Conservation (phyloP, 2,888 invertebrate species). For the Drosophila picticornis region DNA sequence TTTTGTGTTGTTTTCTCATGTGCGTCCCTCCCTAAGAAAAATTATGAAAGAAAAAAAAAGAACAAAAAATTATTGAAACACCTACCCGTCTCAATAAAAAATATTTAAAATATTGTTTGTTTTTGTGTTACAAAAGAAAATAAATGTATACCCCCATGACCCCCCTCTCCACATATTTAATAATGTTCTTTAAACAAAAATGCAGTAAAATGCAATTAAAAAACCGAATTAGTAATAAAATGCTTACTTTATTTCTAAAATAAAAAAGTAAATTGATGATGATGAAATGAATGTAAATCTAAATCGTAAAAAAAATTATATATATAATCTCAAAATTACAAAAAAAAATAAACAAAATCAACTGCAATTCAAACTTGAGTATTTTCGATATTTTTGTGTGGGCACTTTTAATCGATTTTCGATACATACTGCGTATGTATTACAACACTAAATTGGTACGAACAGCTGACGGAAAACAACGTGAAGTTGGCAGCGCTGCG, state of each 20-base stretch:
- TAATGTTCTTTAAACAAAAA: conserved; percentile 73
- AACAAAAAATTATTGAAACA: conserved; percentile 3
- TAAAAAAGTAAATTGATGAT: conserved; percentile 78
- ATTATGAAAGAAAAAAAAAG: conserved; percentile 8
- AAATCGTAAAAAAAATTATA: conserved; percentile 73
- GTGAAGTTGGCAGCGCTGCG: conserved; percentile 68
- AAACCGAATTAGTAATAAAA: conserved; percentile 74
- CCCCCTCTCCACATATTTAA: conserved; percentile 56
- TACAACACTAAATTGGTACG: conserved; percentile 27
- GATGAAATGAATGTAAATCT: conserved; percentile 78
- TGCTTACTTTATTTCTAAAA: conserved; percentile 82
- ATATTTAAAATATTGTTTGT: conserved; percentile 77
- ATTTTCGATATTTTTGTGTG: conserved; percentile 15
- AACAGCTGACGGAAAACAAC: conserved; percentile 52
- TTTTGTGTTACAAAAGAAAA: conserved; percentile 73
- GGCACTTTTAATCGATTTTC: background rate
- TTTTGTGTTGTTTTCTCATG: conserved; percentile 65
- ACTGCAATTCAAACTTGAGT: conserved; percentile 34
- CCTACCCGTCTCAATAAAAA: conserved; percentile 47
- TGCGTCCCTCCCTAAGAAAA: conserved; percentile 25
- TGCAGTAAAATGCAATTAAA: conserved; percentile 73
- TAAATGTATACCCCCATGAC: conserved; percentile 51
- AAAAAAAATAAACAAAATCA: conserved; percentile 62
- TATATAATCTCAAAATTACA: conserved; percentile 74
- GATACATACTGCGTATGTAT: conserved; percentile 4